Conservation (phyloP, 2,113 vertebrate species). For the Petrocephalus zakoni region DNA sequence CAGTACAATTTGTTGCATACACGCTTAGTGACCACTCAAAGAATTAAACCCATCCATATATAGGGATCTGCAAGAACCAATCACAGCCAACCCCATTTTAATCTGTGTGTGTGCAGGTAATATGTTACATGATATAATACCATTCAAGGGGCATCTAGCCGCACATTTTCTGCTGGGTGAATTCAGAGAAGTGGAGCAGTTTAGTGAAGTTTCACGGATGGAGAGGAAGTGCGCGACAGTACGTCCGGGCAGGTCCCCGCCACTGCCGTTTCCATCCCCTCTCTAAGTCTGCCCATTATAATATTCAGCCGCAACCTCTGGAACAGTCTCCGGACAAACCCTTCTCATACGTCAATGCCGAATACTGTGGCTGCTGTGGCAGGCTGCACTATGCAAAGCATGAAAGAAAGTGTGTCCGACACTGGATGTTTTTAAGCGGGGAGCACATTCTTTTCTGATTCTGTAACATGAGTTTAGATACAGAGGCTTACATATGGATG, state of each 20-base stretch:
- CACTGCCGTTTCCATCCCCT: neutral
- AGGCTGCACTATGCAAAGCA: slow-evolving; percentile 32
- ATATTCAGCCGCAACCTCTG: slow-evolving; percentile 25
- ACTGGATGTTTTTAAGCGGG: neutral
- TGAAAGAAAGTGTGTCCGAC: slow-evolving; percentile 23
- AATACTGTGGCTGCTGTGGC: slow-evolving; percentile 29
- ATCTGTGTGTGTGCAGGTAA: neutral
- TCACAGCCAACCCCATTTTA: neutral
- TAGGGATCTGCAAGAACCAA: neutral
- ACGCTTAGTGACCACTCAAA: too few species aligned
- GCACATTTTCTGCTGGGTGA: neutral
- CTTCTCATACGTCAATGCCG: slow-evolving; percentile 30
- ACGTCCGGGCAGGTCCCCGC: neutral
- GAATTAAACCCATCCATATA: neutral
- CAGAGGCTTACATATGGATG: neutral
- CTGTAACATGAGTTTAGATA: neutral
- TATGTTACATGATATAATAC: neutral
- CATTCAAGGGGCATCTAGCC: neutral
- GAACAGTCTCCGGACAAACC: slow-evolving; percentile 24
- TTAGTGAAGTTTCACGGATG: neutral
- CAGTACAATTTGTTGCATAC: too few species aligned
- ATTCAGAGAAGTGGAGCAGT: neutral
- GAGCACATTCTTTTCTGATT: neutral
- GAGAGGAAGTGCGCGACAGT: neutral
- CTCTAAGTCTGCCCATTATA: slow-evolving; percentile 22